Percentiles rank a stretch among this genome's conserved stretches.
Evolutionary conservation across 2,797 vertebrate genomes (phyloP).

Genomic region (Scolopax bukidnonensis): DNA sequence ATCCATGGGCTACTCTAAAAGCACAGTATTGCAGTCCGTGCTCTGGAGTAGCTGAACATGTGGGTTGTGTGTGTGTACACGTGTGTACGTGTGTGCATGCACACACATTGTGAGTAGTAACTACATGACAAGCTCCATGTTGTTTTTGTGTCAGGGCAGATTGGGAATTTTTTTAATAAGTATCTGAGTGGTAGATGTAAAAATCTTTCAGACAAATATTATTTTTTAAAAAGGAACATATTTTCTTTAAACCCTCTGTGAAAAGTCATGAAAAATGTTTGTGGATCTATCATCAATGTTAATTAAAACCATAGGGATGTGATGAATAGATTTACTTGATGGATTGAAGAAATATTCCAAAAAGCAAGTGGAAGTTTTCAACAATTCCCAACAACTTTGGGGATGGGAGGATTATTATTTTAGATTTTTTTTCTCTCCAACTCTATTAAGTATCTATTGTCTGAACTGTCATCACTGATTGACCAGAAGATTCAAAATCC

Average conservation of each 20-base stretch:
- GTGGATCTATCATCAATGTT: neutral
- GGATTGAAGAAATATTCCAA: neutral
- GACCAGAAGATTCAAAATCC: neutral
- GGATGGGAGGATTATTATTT: neutral
- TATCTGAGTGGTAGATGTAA: neutral
- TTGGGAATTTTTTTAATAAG: neutral
- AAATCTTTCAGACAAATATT: neutral
- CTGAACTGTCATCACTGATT: neutral
- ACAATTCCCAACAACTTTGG: neutral
- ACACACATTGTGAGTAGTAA: neutral
- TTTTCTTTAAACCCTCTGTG: rapidly evolving
- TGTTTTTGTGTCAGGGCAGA: neutral
- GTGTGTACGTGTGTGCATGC: rapidly evolving
- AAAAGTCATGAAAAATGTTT: neutral
- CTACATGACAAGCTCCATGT: neutral
- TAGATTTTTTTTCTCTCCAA: neutral
- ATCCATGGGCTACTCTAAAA: neutral
- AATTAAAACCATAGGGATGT: neutral
- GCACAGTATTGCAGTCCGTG: neutral
- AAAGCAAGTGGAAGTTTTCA: neutral
- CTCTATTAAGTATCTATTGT: rapidly evolving
- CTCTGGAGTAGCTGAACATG: neutral
- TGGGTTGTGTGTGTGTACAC: neutral
- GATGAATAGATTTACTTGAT: neutral
- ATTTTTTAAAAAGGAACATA: neutral